Evolutionary conservation across 2,888 invertebrate species (phyloP), one percentile per base, ranked within the genome.

Genomic region (Cyclophora punctaria): DNA sequence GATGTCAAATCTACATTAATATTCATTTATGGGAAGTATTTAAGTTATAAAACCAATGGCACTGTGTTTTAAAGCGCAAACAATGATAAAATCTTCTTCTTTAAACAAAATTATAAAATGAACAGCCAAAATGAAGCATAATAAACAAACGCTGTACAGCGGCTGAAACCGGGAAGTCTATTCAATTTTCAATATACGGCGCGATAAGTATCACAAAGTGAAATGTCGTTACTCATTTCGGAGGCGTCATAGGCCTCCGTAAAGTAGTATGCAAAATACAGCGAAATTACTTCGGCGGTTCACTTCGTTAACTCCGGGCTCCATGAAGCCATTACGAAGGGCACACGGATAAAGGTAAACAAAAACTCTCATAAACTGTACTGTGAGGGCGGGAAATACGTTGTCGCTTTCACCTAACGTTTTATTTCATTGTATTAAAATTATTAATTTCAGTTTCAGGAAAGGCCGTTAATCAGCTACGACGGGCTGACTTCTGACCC

Each of bases 201-300:
- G 7, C 43, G 55, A 55, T 56, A 58, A 57, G 57, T 57, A 58
- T 58, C 58, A 53, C 48, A 42, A 51, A 58, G 55, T 58, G 54
- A 57, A 57, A 59, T 48, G 49, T 56, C 57, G 48, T 59, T 55
- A 57, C 51, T 53, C 53, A 57, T 56, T 59, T 57, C 44, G 34
- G 41, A 53, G 48, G 55, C 48, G 51, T 52, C 58, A 48, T 57
- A 48, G 50, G 52, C 50, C 52, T 40, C 49, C 51, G 55, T 60
- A 55, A 57, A 57, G 54, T 60, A 56, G 54, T 60, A 56, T 56
- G 55, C 51, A 57, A 59, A 60, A 57, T 59, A 59, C 53, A 57
- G 48, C 49, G 47, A 51, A 61, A 57, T 57, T 59, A 59, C 59
- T 59, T 57, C 49, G 55, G 49, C 37, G 56, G 53, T 50, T 56